Evolutionary conservation across 2,888 invertebrate genomes (phyloP), one percentile per base, ranked within the genome.

Genomic region (Clistopyga incitator): DNA sequence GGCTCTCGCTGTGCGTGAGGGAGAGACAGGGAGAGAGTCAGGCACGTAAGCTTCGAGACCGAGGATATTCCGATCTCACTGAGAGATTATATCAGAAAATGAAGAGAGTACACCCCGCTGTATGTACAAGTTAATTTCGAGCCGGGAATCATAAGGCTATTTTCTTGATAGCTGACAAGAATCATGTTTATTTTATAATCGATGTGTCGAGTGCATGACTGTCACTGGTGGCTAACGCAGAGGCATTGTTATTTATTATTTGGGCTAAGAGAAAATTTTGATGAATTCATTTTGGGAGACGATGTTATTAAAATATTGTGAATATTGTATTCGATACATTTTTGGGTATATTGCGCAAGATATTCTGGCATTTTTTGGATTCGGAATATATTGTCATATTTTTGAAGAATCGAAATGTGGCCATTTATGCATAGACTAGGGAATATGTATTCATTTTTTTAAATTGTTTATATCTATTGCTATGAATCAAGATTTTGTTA

Each of bases 111-210:
- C 75, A 82, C 67, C 84, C 52, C 79, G 78, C 65, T 75, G 64
- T 82, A 91, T 75, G 64, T 82, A 91, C 89, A 88, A 90, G 91
- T 91, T 91, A 90, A 91, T 91, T 89, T 88, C 68, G n/a, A 42
- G 65, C 71, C 71, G 76, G 68, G 61, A 54, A 86, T 77, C 56
- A 70, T 50, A 64, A 50, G 47, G n/a, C 47, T 50, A 10, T 75
- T 80, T 68, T 34, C 70, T 50, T 34, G 25, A 56, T 56, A 56
- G 25, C 54, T 38, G 52, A 56, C 11, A 56, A 10, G 52, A 11
- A 25, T 56, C 54, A 23, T 56, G 23, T 56, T 56, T 25, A 23
- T 56, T 25, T 56, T 56, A 25, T 23, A 25, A 56, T 56, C 25
- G 54, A 56, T 56, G 54, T 11, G 4, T 25, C 23, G 13, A 3